phyloP scores from a whole-genome alignment of 2,888 invertebrate species.

The Troilus luridus region DNA sequence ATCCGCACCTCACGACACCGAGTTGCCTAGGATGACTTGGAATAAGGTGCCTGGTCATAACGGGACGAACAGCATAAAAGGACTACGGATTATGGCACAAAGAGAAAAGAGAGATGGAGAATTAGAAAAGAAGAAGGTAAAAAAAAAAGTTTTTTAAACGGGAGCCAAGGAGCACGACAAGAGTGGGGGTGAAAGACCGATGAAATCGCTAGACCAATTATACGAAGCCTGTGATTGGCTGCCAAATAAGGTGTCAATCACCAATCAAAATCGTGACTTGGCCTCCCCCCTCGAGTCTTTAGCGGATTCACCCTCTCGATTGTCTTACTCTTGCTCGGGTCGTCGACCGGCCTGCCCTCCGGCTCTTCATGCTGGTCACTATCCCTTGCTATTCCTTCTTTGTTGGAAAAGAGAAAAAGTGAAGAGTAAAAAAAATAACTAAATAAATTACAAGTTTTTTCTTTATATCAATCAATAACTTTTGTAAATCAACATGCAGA shows the following conservation, averaged over 20 bases:
- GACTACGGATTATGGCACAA: slow-evolving; percentile 55
- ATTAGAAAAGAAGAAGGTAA: slow-evolving; percentile 35
- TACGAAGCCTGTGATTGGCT: slow-evolving; percentile 54
- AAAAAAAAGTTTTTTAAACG: slow-evolving; percentile 54
- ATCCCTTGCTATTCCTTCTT: not conserved
- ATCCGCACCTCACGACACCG: slow-evolving; percentile 43
- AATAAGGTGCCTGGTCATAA: slow-evolving; percentile 42
- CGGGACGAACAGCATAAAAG: slow-evolving; percentile 51
- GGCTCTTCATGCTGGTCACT: not conserved
- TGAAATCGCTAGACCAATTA: slow-evolving; percentile 56
- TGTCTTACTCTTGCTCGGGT: slow-evolving; percentile 44
- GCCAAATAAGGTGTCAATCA: slow-evolving; percentile 60
- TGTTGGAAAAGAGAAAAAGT: not conserved
- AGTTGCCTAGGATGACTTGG: slow-evolving; percentile 41
- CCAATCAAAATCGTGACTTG: slow-evolving; percentile 60
- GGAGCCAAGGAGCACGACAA: slow-evolving; percentile 48
- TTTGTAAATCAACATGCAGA: too few relatives aligned
- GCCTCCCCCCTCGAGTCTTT: slow-evolving; percentile 31
- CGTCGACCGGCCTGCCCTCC: slow-evolving; percentile 27
- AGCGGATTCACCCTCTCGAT: slow-evolving; percentile 42
- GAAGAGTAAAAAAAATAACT: not conserved
- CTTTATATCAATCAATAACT: too few relatives aligned
- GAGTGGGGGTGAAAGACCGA: slow-evolving; percentile 51
- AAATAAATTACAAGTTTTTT: too few relatives aligned
- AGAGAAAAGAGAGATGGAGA: slow-evolving; percentile 41